phyloP scores from a whole-genome alignment of 1,140 invertebrate species.

The Vanessa atalanta region DNA sequence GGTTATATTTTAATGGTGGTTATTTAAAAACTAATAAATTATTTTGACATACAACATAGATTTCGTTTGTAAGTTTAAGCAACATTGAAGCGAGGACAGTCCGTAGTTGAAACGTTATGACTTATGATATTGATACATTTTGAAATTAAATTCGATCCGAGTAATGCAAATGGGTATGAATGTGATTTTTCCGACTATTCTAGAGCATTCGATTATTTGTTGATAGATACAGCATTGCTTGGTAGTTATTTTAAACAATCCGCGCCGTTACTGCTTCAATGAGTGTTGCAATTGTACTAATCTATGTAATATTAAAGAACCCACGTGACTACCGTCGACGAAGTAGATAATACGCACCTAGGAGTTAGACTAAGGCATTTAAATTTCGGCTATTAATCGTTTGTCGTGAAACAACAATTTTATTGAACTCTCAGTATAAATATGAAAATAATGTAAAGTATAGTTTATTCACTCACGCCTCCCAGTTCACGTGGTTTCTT shows the following conservation, averaged over 20 bases:
- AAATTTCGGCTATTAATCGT: conserved; percentile 19
- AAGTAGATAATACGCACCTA: conserved; percentile 27
- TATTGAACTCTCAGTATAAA: not conserved
- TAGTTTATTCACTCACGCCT: not conserved
- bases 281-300: conserved; percentile 10
- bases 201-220: conserved; percentile 12
- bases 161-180: conserved; percentile 15
- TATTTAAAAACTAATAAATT: conserved; percentile 53
- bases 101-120: conserved; percentile 22
- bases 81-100: conserved; percentile 35
- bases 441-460: not conserved
- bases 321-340: conserved; percentile 2
- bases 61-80: conserved; percentile 48
- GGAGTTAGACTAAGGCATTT: conserved; percentile 4
- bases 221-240: conserved; percentile 22
- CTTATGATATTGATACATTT: conserved; percentile 11
- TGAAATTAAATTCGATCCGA: conserved; percentile 1
- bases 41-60: conserved; percentile 56
- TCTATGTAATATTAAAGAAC: conserved; percentile 1
- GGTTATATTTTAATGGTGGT: conserved; percentile 57
- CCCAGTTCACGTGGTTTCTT: not conserved
- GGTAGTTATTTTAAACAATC: conserved; percentile 23
- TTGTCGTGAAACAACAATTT: not conserved
- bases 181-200: not conserved
- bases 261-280: conserved; percentile 21